Conservation (phyloP, 2,113 vertebrate genomes). For the Sebastes fasciatus region DNA sequence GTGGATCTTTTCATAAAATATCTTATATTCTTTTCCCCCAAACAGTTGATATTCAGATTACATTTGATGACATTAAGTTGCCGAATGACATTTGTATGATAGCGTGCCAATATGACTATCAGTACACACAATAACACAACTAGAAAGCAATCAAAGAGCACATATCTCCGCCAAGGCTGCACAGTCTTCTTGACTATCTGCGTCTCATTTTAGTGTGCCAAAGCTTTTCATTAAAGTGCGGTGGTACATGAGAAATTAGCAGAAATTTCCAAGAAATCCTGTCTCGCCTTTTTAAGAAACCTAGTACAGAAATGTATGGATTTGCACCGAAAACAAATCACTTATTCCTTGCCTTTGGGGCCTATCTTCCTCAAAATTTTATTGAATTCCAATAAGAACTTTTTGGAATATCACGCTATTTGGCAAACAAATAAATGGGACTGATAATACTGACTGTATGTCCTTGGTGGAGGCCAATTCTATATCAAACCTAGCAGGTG, state of each 20-base stretch:
- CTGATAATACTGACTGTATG: slow-evolving; percentile 1
- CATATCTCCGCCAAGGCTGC: not conserved
- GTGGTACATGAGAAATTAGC: not conserved
- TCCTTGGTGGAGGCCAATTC: slow-evolving; percentile 9
- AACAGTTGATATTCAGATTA: slow-evolving; percentile 6
- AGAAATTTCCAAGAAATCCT: not conserved
- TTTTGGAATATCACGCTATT: slow-evolving; percentile 1
- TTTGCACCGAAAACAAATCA: not conserved
- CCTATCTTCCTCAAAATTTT: not conserved
- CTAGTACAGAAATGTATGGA: not conserved
- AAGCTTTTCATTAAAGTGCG: not conserved
- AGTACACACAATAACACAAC: not conserved
- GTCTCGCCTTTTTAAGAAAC: not conserved
- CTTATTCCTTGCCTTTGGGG: not conserved
- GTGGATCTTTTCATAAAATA: slow-evolving; percentile 3
- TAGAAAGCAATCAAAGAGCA: not conserved
- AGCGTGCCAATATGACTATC: not conserved
- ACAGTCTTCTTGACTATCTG: not conserved
- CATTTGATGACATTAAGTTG: slow-evolving; percentile 16
- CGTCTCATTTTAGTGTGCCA: not conserved
- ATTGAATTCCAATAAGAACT: not conserved
- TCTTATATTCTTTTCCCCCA: not conserved
- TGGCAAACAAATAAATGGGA: not conserved
- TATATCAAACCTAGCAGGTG: not conserved
- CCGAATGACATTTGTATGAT: slow-evolving; percentile 8